phyloP scores from a whole-genome alignment of 1,140 invertebrate genomes.

The Atta texana region DNA sequence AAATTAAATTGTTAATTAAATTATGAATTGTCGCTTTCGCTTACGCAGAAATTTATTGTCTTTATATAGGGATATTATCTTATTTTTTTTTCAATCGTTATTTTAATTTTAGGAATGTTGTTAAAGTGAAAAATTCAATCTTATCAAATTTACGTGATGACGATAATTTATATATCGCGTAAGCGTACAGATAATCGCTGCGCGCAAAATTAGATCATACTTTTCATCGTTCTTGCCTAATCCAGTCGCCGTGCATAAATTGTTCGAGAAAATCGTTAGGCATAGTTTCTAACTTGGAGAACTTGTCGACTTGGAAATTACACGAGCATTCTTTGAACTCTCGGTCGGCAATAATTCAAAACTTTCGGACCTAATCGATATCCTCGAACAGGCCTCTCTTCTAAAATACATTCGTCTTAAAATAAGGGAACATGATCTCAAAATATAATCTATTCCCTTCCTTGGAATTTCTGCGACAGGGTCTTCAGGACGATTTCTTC shows the following conservation, averaged over 20 bases:
- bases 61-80: not conserved
- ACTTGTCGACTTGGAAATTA: conserved; percentile 64
- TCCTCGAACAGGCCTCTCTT: not conserved
- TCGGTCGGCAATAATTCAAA: conserved; percentile 70
- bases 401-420: conserved; percentile 33
- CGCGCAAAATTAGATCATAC: conserved; percentile 64
- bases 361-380: conserved; percentile 57
- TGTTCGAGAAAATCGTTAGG: conserved; percentile 68
- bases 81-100: conserved; percentile 42
- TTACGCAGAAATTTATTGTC: not conserved
- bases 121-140: not conserved
- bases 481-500: not conserved
- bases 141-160: conserved; percentile 49
- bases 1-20: conserved; percentile 70
- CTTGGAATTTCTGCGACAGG: not conserved
- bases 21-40: conserved; percentile 45
- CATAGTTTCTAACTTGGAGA: conserved; percentile 70
- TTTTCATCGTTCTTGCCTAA: conserved; percentile 50
- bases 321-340: conserved; percentile 73
- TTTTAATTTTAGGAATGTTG: conserved; percentile 2
- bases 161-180: conserved; percentile 43
- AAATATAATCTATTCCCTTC: conserved; percentile 23
- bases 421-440: not conserved
- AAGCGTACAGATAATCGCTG: conserved; percentile 5
- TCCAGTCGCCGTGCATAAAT: conserved; percentile 69